Evolutionary conservation across 2,888 invertebrate genomes (phyloP), one percentile per base, ranked within the genome.

Genomic region (Sinotaia quadrata): DNA sequence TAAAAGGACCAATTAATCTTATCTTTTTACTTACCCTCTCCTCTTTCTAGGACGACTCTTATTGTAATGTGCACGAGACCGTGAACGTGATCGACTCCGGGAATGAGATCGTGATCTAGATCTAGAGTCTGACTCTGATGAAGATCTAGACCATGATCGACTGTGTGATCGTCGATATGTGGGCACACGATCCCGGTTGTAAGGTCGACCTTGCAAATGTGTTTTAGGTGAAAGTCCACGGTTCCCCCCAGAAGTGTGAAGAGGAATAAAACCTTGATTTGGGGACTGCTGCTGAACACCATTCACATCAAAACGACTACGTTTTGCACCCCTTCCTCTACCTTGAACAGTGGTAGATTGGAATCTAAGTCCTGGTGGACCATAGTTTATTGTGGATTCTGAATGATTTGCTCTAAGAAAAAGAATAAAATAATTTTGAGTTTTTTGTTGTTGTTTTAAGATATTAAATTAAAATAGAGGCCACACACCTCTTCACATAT

Each of bases 61-160:
- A 27, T 44, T 44, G 56, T 52, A 41, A 31, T 70, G 66, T 37
- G 68, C 66, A 33, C 76, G 76, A 37, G 78, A 78, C 44, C 71
- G 68, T 49, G 79, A 78, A 15, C 77, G 73, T 27, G 81, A 79
- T 15, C 76, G 58, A 41, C 79, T 79, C 51, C 74, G 59, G 56
- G 71, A 70, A 29, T 63, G 62, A 36, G 71, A 73, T 21, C 71
- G 68, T 49, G 79, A 78, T 18, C 78, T 73, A 33, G 81, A 79
- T n/a, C 76, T 62, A 27, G 80, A 80, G 56, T 74, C 61, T 41
- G 69, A 67, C n/a, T 57, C 67, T 41, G 72, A 73, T 29, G 68
- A 67, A 59, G 88, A 87, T 52, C 85, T 77, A 27, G 88, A 88
- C 62, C 82, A 81, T 10, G 84, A 85, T 75, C 77, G 71, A 51